phyloP scores from a whole-genome alignment of 2,113 vertebrate species.

The Brachypteracias leptosomus region DNA sequence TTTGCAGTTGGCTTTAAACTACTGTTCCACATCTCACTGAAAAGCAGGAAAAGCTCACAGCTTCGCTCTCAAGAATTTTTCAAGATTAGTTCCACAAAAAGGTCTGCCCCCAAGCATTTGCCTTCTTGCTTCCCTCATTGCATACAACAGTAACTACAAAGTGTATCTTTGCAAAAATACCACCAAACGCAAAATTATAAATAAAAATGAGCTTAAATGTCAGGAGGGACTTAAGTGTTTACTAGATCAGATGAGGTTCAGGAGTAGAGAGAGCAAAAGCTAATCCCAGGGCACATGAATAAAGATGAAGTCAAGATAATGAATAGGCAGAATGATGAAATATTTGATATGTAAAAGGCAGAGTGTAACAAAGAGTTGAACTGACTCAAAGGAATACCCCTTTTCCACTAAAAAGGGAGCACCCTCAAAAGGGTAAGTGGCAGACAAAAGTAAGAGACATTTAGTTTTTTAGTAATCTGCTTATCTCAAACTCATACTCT shows the following conservation, averaged over 20 bases:
- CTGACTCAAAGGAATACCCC: not conserved
- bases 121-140: not conserved
- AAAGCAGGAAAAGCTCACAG: not conserved
- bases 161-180: not conserved
- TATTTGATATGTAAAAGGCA: not conserved
- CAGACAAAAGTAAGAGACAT: not conserved
- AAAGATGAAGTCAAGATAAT: not conserved
- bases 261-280: not conserved
- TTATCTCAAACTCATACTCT: not conserved
- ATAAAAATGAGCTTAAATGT: not conserved
- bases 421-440: not conserved
- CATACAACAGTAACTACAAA: not conserved
- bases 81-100: not conserved
- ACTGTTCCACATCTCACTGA: not conserved
- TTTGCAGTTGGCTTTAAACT: not conserved
- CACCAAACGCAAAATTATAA: not conserved
- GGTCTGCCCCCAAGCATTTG: not conserved
- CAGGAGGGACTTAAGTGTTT: not conserved
- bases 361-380: not conserved
- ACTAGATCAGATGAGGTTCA: not conserved
- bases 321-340: not conserved
- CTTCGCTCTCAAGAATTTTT: not conserved
- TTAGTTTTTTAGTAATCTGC: not conserved
- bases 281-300: not conserved
- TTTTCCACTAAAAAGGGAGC: not conserved